These are phyloP conservation scores for Metalampra italica DNA, from an alignment of 2,888 invertebrate genomes.

Conservation along the genomic window DNA sequence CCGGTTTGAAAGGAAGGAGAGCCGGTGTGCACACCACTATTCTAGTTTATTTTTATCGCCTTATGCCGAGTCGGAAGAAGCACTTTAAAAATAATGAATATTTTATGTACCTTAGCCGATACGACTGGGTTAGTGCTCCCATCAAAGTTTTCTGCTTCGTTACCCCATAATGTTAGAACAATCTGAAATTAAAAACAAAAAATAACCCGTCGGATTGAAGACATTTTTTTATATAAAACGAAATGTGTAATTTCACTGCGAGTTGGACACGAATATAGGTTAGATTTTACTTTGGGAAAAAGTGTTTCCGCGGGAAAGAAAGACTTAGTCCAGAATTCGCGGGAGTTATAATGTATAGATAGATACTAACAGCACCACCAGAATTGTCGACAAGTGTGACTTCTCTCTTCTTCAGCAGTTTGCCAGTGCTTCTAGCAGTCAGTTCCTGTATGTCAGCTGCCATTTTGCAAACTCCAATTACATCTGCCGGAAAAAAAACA, in stretches of 20 bases:
- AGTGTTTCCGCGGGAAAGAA: too few species aligned
- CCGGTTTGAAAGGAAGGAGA: too few species aligned
- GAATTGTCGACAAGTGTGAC: conserved; percentile 91
- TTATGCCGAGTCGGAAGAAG: too few species aligned
- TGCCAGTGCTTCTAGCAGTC: conserved; percentile 85
- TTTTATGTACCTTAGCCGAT: conserved; percentile 82
- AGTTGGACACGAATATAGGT: too few species aligned
- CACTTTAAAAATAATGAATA: too few species aligned
- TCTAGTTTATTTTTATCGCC: too few species aligned
- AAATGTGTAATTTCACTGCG: too few species aligned
- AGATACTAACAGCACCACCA: conserved; percentile 77
- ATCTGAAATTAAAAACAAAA: conserved; percentile 64
- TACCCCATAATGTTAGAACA: conserved; percentile 94
- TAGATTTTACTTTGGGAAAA: too few species aligned
- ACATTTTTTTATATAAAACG: too few species aligned
- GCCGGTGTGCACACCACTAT: too few species aligned
- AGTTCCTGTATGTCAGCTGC: conserved; percentile 85
- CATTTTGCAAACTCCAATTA: conserved; percentile 91
- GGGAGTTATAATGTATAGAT: neutral
- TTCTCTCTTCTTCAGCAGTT: conserved; percentile 93
- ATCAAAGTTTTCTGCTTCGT: conserved; percentile 91
- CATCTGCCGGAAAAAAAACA: conserved; percentile 78
- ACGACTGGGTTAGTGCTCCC: conserved; percentile 87
- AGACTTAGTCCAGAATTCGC: too few species aligned
- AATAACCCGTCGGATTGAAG: too few species aligned